A percentile compares a stretch with the other conserved stretches of the same genome.
These are phyloP conservation scores for Mellilla xanthometata DNA, from an alignment of 2,888 invertebrate genomes.

Conservation along the genomic window DNA sequence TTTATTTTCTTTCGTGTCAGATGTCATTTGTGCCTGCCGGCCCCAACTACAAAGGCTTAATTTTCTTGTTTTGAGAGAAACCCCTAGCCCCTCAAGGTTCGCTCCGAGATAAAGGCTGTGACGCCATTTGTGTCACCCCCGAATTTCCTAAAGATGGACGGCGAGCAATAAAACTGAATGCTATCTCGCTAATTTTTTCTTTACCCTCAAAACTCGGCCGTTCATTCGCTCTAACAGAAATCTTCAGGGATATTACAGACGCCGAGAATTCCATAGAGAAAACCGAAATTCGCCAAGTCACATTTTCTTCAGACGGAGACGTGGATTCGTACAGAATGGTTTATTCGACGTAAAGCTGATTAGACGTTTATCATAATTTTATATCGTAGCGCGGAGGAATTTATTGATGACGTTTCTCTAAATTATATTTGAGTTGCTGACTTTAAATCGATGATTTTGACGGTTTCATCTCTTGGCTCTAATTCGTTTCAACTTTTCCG, in stretches of 20 bases:
- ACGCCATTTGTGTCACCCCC: slow-evolving; percentile 55
- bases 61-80: slow-evolving; percentile 25
- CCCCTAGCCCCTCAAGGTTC: slow-evolving; percentile 33
- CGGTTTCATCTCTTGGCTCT: slow-evolving; percentile 5
- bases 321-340: slow-evolving; percentile 29
- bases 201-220: slow-evolving; percentile 40
- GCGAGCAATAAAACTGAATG: slow-evolving; percentile 63
- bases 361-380: slow-evolving; percentile 32
- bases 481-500: slow-evolving; percentile 7
- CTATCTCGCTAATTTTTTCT: slow-evolving; percentile 68
- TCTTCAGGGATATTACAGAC: slow-evolving; percentile 46
- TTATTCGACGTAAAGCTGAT: slow-evolving; percentile 34
- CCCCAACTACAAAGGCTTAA: slow-evolving; percentile 20
- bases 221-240: slow-evolving; percentile 40
- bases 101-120: slow-evolving; percentile 48
- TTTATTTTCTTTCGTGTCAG: slow-evolving; percentile 18
- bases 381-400: slow-evolving; percentile 8
- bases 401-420: slow-evolving; percentile 8
- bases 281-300: slow-evolving; percentile 44
- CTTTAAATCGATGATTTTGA: slow-evolving; percentile 1
- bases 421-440: slow-evolving; percentile 8
- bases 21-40: slow-evolving; percentile 17
- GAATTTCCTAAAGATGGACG: slow-evolving; percentile 58
- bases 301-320: slow-evolving; percentile 37
- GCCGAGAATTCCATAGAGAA: slow-evolving; percentile 37